Conservation (phyloP, 2,888 invertebrate genomes). For the Acanthoscelides obtectus region DNA sequence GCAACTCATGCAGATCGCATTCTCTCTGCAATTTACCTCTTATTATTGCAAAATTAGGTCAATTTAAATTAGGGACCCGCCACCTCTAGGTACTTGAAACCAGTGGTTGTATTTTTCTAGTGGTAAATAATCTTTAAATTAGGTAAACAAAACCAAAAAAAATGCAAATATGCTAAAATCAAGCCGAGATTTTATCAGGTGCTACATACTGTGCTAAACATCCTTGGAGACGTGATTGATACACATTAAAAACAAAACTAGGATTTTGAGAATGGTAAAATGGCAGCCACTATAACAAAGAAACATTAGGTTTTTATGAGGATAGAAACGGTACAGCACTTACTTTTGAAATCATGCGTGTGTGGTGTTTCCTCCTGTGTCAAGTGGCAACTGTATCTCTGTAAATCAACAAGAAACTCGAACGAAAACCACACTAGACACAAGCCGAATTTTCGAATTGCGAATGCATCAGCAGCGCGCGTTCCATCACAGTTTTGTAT, state of each 20-base stretch:
- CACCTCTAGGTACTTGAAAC: not conserved
- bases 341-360: conserved; percentile 38
- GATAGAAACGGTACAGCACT: conserved; percentile 24
- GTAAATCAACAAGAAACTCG: conserved; percentile 35
- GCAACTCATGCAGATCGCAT: not conserved
- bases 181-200: not conserved
- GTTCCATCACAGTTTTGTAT: conserved; percentile 16
- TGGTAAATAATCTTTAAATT: not conserved
- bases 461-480: conserved; percentile 25
- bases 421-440: conserved; percentile 30
- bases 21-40: not conserved
- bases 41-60: not conserved
- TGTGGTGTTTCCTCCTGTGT: conserved; percentile 23
- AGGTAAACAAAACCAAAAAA: not conserved
- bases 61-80: not conserved
- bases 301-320: conserved; percentile 22
- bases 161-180: not conserved
- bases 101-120: not conserved
- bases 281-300: conserved; percentile 39
- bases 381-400: conserved; percentile 29
- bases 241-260: conserved; percentile 11
- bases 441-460: conserved; percentile 34
- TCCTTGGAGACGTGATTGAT: conserved; percentile 1
- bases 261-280: conserved; percentile 29
- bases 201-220: not conserved